Evolutionary conservation across 1,140 invertebrate species (phyloP).

Genomic region (Anastrepha obliqua): DNA sequence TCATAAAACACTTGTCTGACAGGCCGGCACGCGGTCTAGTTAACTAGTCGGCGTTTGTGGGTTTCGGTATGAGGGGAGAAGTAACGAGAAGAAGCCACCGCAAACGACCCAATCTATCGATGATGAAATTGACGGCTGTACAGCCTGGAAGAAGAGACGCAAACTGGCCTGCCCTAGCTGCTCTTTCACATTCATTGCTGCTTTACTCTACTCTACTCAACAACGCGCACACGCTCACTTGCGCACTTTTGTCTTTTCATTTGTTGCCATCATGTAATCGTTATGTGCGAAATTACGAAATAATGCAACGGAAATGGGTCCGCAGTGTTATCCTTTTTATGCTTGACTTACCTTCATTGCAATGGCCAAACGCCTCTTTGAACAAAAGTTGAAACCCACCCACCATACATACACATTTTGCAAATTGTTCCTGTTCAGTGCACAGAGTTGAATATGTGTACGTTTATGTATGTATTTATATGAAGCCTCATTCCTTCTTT

Average conservation of each 20-base stretch:
- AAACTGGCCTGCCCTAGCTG: neutral
- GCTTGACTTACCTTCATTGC: conserved; percentile 31
- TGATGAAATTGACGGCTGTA: neutral
- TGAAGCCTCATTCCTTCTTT: neutral
- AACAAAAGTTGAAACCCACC: neutral
- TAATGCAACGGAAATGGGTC: conserved; percentile 53
- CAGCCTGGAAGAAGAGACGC: neutral
- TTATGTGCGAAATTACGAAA: conserved; percentile 36
- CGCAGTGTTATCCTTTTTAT: conserved; percentile 55
- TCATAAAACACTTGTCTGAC: conserved; percentile 51
- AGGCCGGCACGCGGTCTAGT: conserved; percentile 35
- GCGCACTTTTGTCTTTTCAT: neutral
- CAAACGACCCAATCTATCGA: conserved; percentile 21
- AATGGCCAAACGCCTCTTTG: conserved; percentile 14
- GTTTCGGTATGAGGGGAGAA: neutral
- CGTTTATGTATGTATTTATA: too few species aligned
- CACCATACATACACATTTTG: neutral
- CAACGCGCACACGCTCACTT: neutral
- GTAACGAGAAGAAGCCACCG: neutral
- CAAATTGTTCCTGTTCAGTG: neutral
- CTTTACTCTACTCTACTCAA: too few species aligned
- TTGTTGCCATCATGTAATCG: neutral
- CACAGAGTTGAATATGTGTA: neutral
- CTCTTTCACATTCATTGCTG: neutral
- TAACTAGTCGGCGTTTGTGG: neutral